Base-by-base conservation (phyloP, 2,888 invertebrate species). In the Aquatica leii region DNA sequence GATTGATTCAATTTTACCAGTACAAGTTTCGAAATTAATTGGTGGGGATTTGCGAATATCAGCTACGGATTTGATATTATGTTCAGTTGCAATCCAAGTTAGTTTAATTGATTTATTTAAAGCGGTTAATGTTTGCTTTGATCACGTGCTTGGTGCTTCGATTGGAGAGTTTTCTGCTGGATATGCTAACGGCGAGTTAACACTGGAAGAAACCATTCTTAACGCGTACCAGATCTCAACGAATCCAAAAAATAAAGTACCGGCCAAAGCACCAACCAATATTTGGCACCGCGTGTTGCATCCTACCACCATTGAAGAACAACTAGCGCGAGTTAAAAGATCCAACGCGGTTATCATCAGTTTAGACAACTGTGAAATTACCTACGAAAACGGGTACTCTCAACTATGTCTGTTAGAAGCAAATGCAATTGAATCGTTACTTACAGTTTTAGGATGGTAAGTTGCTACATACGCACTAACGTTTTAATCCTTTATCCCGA, bases 151-250 rank as follows among this genome's bases (percentile, higher is more conserved):
- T 21, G 79, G 96, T 1, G 93, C 95, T 80, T 95, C 95, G 3
- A 91, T 93, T 0, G 97, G 97, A 11, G 96, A 97, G 78, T 83
- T 97, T 1, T 92, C 92, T 0, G 95, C 95, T 78, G 95, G 92
- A 0, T 97, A 97, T 82, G 94, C 93, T 3, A 95, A 97, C 78
- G 93, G 92, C 0, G 90, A 91, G 66, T 87, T 97, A 68, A 93
- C 92, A 0, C 87, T 91, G 0, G 91, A 94, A 73, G 90, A 96
- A 81, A 90, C 91, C 8, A 21, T 65, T 1, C 6, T 49, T 8
- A 12, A 14, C 20, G 58, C 58, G 1, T 58, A 21, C 34, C 24
- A 37, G 15, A 48, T 63, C 11, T 14, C n/a, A n/a, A n/a, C n/a
- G n/a, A n/a, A n/a, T n/a, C n/a, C n/a, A n/a, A n/a, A n/a, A n/a